Percentiles rank a stretch among this genome's conserved stretches.
These are phyloP conservation scores for Oscheius onirici DNA, from an alignment of 2,888 invertebrate species.

Conservation along the genomic window DNA sequence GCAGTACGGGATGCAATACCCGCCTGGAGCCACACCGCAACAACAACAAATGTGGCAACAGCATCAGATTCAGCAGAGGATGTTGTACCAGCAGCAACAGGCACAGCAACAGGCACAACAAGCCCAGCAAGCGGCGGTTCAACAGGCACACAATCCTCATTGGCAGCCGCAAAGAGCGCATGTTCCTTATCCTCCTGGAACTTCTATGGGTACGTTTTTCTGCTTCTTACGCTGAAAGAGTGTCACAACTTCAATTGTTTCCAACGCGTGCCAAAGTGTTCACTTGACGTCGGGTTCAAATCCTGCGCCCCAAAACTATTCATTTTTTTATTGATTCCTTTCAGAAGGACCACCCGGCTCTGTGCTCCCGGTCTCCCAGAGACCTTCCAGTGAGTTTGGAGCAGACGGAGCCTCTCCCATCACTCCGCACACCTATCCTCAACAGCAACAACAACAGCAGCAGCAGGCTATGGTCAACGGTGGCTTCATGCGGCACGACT, in stretches of 20 bases:
- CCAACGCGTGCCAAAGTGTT: too few relatives aligned
- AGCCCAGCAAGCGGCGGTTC: constrained; percentile 36
- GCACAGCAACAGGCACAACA: constrained; percentile 37
- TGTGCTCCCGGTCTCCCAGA: constrained; percentile 27
- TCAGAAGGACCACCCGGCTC: constrained; percentile 24
- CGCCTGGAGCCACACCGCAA: constrained; percentile 24
- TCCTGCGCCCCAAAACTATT: too few relatives aligned
- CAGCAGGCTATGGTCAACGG: constrained; percentile 25
- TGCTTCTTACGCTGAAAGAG: not conserved
- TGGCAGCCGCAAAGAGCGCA: constrained; percentile 33
- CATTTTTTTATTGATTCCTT: not conserved
- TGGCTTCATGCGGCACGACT: constrained; percentile 23
- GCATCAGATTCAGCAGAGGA: constrained; percentile 13
- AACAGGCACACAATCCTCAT: constrained; percentile 26
- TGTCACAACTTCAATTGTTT: too few relatives aligned
- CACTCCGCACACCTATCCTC: constrained; percentile 22
- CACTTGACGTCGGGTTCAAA: too few relatives aligned
- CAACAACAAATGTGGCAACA: constrained; percentile 35
- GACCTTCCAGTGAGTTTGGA: constrained; percentile 28
- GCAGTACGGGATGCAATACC: constrained; percentile 22
- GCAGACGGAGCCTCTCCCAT: constrained; percentile 25
- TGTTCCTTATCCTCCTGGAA: constrained; percentile 42
- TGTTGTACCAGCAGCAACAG: constrained; percentile 34
- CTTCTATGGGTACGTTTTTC: constrained; percentile 27
- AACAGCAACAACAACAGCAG: constrained; percentile 8